Evolutionary conservation across 2,113 vertebrate genomes (phyloP).

Genomic region (Okapia johnstoni): DNA sequence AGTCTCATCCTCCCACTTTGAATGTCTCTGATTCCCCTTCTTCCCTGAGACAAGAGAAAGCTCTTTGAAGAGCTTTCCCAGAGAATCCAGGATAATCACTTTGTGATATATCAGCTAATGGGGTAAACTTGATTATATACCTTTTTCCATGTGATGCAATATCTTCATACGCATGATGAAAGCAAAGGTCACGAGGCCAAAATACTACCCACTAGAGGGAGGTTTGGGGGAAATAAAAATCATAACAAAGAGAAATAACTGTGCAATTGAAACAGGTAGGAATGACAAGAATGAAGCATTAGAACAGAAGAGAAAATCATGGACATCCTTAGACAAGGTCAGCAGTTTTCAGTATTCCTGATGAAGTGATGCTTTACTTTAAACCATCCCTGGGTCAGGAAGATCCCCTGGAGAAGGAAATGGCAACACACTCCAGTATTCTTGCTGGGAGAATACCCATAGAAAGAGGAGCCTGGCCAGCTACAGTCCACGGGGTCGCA

Average conservation of each 20-base stretch:
- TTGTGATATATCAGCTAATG: not conserved
- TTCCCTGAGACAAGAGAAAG: not conserved
- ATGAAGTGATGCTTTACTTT: not conserved
- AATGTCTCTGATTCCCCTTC: not conserved
- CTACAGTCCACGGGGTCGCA: not conserved
- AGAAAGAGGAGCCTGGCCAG: not conserved
- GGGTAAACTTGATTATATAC: not conserved
- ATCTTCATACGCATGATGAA: not conserved
- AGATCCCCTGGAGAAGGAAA: not conserved
- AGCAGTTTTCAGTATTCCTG: not conserved
- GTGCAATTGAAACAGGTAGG: not conserved
- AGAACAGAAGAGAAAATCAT: not conserved
- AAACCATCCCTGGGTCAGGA: not conserved
- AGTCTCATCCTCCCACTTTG: not conserved
- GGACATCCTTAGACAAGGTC: not conserved
- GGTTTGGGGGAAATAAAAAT: not conserved
- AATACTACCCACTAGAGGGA: not conserved
- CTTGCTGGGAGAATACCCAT: not conserved
- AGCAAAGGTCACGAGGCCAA: not conserved
- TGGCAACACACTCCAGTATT: not conserved
- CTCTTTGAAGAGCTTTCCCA: not conserved
- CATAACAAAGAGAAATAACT: not conserved
- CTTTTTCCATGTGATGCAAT: not conserved
- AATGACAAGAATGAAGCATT: not conserved
- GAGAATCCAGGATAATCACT: not conserved